These are phyloP conservation scores for Drosophila ironensis DNA, from an alignment of 1,140 invertebrate genomes.

Conservation along the genomic window DNA sequence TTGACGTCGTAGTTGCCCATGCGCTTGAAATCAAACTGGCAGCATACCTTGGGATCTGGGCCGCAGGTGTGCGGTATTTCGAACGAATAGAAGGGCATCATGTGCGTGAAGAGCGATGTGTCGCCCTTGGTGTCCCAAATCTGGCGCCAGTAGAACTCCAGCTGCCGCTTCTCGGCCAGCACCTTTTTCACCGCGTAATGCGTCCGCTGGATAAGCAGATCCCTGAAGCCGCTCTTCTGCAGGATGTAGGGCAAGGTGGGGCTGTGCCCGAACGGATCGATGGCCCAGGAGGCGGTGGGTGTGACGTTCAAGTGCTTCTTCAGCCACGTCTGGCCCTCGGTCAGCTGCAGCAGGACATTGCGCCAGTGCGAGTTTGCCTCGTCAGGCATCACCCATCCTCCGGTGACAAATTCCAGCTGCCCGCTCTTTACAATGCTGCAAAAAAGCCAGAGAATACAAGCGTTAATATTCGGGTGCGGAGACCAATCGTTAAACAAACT, in stretches of 20 bases:
- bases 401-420: slow-evolving; percentile 93
- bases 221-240: slow-evolving; percentile 92
- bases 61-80: slow-evolving; percentile 99
- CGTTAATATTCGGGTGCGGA: too few relatives aligned
- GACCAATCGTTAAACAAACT: too few relatives aligned
- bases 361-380: slow-evolving; percentile 97
- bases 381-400: slow-evolving; percentile 99
- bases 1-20: slow-evolving; percentile 90
- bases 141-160: slow-evolving; percentile 98
- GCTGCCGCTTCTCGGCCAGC: slow-evolving; percentile 89
- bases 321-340: slow-evolving; percentile 97
- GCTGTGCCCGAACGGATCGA: slow-evolving; percentile 97
- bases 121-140: slow-evolving; percentile 91
- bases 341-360: slow-evolving; percentile 94
- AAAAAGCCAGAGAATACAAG: slow-evolving; percentile 2
- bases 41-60: slow-evolving; percentile 97
- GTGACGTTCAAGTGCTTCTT: slow-evolving; percentile 90
- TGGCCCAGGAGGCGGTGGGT: slow-evolving; percentile 94
- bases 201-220: slow-evolving; percentile 95
- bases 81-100: slow-evolving; percentile 99
- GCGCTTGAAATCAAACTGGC: slow-evolving; percentile 98
- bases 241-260: slow-evolving; percentile 94
- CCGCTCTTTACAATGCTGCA: slow-evolving; percentile 85
- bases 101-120: slow-evolving; percentile 95
- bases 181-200: slow-evolving; percentile 98